A percentile compares a stretch with the other conserved stretches of the same genome.
Conservation (phyloP, 1,140 invertebrate genomes). For the Drosophila funebris region DNA sequence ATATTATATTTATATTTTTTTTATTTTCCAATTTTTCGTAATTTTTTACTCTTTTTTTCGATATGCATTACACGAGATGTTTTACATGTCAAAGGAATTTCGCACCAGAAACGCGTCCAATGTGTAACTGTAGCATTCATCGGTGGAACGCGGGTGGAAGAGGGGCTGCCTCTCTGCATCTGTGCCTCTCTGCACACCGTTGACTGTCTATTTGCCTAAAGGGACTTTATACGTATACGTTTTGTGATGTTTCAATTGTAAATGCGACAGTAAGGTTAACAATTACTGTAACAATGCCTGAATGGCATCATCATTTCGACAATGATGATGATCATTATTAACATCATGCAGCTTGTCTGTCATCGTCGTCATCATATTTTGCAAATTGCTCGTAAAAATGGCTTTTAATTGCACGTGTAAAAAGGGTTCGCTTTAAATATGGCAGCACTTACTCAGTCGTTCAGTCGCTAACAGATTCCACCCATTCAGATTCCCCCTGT, state of each 20-base stretch:
- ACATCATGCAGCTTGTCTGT: slow-evolving; percentile 40
- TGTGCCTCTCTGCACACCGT: neutral
- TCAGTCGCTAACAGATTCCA: neutral
- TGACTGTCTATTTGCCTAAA: slow-evolving; percentile 44
- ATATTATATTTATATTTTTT: too few species aligned
- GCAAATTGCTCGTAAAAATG: slow-evolving; percentile 75
- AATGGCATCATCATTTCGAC: slow-evolving; percentile 19
- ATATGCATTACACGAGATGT: slow-evolving; percentile 45
- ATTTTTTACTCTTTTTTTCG: slow-evolving; percentile 14
- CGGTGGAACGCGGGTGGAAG: neutral
- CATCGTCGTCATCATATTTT: slow-evolving; percentile 69
- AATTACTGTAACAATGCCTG: slow-evolving; percentile 61
- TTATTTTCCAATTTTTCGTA: slow-evolving; percentile 2
- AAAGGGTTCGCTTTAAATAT: slow-evolving; percentile 52
- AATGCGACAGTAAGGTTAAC: slow-evolving; percentile 20
- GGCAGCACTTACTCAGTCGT: slow-evolving; percentile 25
- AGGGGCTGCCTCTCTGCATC: neutral
- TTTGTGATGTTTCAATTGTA: slow-evolving; percentile 50
- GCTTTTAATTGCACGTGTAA: slow-evolving; percentile 72
- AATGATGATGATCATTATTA: slow-evolving; percentile 19
- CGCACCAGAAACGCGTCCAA: slow-evolving; percentile 25
- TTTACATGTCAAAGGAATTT: slow-evolving; percentile 74
- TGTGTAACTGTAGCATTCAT: slow-evolving; percentile 21
- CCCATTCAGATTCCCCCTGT: neutral
- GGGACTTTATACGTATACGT: slow-evolving; percentile 4